phyloP scores from a whole-genome alignment of 2,888 invertebrate genomes.

The Suillia variegata region DNA sequence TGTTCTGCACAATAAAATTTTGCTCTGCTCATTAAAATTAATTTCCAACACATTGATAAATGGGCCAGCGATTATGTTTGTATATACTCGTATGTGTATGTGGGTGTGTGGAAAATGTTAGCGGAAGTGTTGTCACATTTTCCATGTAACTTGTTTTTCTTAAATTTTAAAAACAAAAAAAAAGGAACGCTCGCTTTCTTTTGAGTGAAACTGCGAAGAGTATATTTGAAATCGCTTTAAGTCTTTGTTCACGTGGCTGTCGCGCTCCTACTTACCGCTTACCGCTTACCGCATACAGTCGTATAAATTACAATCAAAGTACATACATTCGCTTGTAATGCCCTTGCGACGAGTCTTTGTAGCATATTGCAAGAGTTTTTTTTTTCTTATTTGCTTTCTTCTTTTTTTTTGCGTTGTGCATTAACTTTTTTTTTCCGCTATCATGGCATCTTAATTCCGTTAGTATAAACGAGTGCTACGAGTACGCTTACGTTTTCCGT shows the following conservation, averaged over 20 bases:
- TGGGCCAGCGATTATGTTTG: too few species aligned
- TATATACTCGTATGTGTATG: not conserved
- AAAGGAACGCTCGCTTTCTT: too few species aligned
- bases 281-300: slow-evolving; percentile 1
- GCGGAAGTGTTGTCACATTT: not conserved
- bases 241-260: not conserved
- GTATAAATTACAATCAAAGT: slow-evolving; percentile 4
- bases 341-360: not conserved
- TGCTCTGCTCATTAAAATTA: slow-evolving; percentile 25
- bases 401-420: not conserved
- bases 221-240: too few species aligned
- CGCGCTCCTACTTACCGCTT: too few species aligned
- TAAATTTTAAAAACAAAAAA: slow-evolving; percentile 17
- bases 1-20: slow-evolving; percentile 30
- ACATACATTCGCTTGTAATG: not conserved
- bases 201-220: too few species aligned
- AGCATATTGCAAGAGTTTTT: not conserved
- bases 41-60: slow-evolving; percentile 1
- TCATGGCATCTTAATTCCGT: slow-evolving; percentile 29
- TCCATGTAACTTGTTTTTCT: slow-evolving; percentile 12
- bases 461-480: slow-evolving; percentile 10
- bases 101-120: slow-evolving; percentile 15
- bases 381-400: too few species aligned
- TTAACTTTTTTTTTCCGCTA: slow-evolving; percentile 26
- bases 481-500: not conserved